Evolutionary conservation across 2,113 vertebrate species (phyloP).

Genomic region (Campylorhamphus procurvoides): DNA sequence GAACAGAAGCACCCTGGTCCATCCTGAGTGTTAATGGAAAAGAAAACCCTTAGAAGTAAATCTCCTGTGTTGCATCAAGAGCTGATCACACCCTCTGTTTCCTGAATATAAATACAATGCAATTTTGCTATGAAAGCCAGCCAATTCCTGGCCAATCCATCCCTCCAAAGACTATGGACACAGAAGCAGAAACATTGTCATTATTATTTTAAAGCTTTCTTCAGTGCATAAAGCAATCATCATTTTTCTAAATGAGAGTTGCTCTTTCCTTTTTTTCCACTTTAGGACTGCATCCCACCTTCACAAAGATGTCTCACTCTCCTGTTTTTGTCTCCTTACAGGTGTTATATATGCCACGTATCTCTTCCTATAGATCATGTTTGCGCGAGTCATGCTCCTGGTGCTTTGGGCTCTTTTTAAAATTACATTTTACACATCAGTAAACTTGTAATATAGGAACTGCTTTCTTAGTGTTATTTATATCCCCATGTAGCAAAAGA

Average conservation of each 20-base stretch:
- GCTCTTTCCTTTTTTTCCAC: background rate
- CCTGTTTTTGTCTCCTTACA: background rate
- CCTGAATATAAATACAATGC: background rate
- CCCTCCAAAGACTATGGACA: background rate
- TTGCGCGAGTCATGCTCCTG: slow-evolving; percentile 14
- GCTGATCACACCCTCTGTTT: background rate
- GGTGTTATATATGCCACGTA: slow-evolving; percentile 14
- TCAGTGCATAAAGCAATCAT: background rate
- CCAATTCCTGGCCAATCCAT: background rate
- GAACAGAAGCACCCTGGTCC: background rate
- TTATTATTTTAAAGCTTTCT: background rate
- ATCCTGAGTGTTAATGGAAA: background rate
- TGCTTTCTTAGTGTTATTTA: slow-evolving; percentile 83
- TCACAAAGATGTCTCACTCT: slow-evolving; percentile 62
- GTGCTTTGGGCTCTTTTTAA: slow-evolving; percentile 72
- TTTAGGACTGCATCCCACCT: background rate
- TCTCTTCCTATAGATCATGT: slow-evolving; percentile 48
- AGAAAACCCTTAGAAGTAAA: background rate
- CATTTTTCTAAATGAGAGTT: background rate
- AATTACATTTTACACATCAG: slow-evolving; percentile 86
- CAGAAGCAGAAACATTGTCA: background rate
- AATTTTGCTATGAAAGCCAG: background rate
- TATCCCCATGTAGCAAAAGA: slow-evolving; percentile 74
- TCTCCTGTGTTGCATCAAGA: background rate
- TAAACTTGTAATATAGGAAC: slow-evolving; percentile 81